Percentiles rank a stretch among this genome's conserved stretches.
These are phyloP conservation scores for Pangasius larnaudii DNA, from an alignment of 2,797 vertebrate genomes.

Conservation along the genomic window DNA sequence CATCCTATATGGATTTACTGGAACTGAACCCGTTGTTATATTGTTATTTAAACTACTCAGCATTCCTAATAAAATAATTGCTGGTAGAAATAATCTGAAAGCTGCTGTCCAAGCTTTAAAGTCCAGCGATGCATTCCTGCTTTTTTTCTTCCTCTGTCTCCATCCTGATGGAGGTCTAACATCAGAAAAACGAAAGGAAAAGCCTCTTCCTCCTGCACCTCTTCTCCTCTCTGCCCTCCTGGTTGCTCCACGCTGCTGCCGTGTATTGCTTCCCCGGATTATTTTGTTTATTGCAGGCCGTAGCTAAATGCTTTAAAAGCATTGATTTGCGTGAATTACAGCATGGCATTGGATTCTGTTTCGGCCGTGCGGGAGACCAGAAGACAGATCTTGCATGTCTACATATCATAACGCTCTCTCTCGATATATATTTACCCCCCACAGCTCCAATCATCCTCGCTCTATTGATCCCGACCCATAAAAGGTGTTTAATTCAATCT, in stretches of 20 bases:
- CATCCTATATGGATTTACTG: neutral
- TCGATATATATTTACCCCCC: conserved; percentile 56
- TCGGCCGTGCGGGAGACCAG: conserved; percentile 65
- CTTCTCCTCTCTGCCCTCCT: neutral
- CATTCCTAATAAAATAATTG: neutral
- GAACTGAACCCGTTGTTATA: neutral
- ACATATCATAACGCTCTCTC: conserved; percentile 75
- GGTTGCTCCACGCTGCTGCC: neutral
- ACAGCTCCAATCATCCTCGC: conserved; percentile 72
- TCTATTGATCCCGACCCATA: conserved; percentile 90
- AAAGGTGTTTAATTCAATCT: conserved; percentile 99
- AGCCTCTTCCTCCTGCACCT: neutral
- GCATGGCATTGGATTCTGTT: conserved; percentile 75
- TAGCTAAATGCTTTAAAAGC: conserved; percentile 95
- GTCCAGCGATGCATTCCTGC: neutral
- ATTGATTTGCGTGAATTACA: conserved; percentile 96
- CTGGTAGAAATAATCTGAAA: neutral
- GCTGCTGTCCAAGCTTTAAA: neutral
- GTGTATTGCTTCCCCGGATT: neutral
- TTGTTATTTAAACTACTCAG: neutral
- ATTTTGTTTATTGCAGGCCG: neutral
- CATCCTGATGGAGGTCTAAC: conserved; percentile 82
- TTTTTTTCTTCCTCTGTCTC: conserved; percentile 64
- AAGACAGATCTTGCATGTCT: conserved; percentile 86
- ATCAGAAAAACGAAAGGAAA: too few relatives aligned